Evolutionary conservation across 2,797 vertebrate genomes (phyloP), one percentile per base, ranked within the genome.

Genomic region (Todus mexicanus): DNA sequence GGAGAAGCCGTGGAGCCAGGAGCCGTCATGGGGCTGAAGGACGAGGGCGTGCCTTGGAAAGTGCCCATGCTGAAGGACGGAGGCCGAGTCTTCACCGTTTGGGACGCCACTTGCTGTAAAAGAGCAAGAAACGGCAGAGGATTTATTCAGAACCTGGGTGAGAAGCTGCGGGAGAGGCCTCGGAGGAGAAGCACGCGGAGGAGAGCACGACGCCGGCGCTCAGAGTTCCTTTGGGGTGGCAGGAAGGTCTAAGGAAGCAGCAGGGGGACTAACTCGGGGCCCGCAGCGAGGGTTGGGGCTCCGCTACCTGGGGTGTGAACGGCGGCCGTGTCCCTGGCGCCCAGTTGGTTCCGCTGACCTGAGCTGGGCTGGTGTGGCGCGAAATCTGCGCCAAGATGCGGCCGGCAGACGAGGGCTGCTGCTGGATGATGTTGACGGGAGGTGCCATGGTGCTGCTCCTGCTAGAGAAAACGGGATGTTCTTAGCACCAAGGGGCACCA

Each of bases 341-440:
- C 98, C 98, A 98, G 69, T 66, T 66, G 72, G 94, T 96, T 12
- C 97, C 95, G 22, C 96, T 88, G 92, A 96, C 97, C 94, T 98
- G 98, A 15, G 97, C 85, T 7, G 98, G 98, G 20, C 84, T 98
- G 74, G 97, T 98, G 96, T 99, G 99, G 43, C 98, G 98, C 5
- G 99, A 98, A 76, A 99, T 99, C 96, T 99, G 99, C 10, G 98
- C 96, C 22, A 99, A 71, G 95, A 99, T 98, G 87, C 99, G 99
- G 11, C 99, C 98, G 1, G 99, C 97, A 1, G 99, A 97, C 2
- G 96, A 54, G 13, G 98, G 97, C 45, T 48, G 45, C 65, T 97
- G 97, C 89, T 98, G 98, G 6, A 98, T 93, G 75, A 99, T 97
- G 78, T 92, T 98, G 57, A 97, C 97, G 11, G 98, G 96, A 65